Base-by-base conservation (phyloP, 2,888 invertebrate species). In the Chrysotoxum bicinctum region DNA sequence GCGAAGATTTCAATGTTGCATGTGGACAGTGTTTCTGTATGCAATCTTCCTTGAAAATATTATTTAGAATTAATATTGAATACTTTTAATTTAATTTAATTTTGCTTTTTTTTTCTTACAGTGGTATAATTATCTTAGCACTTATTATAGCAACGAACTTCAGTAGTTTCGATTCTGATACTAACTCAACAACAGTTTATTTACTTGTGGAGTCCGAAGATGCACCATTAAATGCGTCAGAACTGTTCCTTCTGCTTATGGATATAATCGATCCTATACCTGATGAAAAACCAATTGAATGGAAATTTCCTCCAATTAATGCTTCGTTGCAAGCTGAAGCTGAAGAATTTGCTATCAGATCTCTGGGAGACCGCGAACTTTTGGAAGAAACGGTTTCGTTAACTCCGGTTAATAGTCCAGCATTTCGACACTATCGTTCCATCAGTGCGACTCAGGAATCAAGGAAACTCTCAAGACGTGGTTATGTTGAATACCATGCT, bases 21-120 rank as follows among this genome's bases (percentile, higher is more conserved):
- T 96, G 54, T 95, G 95, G 88, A 93, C 94, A 5, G 92, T 93
- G 10, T 91, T 96, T 75, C 91, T 96, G 96, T 97, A 91, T 95
- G 96, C 94, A 86, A 56, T 7, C 10, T 1, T 5, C 3, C 5
- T 37, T 14, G 37, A 3, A 30, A 30, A 30, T 7, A 30, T 35
- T 10, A 35, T 26, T 7, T 3, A 1, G 26, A 26, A 6, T 6
- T 26, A 26, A 26, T 26, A 26, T 26, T 3, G 7, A 26, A 26
- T 26, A 4, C 26, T 26, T 3, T 26, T 26, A n/a, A n/a, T n/a
- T n/a, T n/a, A n/a, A n/a, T n/a, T 2, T 35, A 35, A 14, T 14
- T 40, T 56, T 3, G 5, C 1, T 12, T 37, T 16, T 19, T 68
- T 64, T 56, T 68, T 14, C 8, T 52, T 87, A 16, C 68, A 88